phyloP scores from a whole-genome alignment of 2,113 vertebrate genomes.

The Notiomystis cincta region DNA sequence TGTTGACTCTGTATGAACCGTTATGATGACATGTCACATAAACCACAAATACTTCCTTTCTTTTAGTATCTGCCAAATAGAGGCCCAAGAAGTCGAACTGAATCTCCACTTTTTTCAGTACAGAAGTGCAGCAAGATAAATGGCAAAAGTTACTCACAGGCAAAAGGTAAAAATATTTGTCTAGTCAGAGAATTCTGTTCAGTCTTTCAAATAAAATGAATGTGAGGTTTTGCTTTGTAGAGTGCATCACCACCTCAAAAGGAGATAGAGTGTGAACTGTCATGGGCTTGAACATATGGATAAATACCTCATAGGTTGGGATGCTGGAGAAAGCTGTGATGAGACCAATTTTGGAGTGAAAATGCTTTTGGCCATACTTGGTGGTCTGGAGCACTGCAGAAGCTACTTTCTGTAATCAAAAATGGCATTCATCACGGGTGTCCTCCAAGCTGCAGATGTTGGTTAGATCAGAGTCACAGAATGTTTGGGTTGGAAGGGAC shows the following conservation, averaged over 20 bases:
- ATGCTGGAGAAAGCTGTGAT: background rate
- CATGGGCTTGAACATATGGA: background rate
- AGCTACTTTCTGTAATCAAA: background rate
- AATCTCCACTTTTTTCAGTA: conserved; percentile 39
- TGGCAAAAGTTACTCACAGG: conserved; percentile 43
- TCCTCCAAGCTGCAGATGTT: background rate
- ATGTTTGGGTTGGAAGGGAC: background rate
- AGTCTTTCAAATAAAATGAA: background rate
- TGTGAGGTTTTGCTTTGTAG: background rate
- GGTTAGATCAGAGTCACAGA: background rate
- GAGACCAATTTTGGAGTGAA: background rate
- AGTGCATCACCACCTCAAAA: background rate
- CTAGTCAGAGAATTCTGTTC: background rate
- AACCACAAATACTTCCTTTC: background rate
- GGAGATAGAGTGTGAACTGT: background rate
- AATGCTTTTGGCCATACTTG: background rate
- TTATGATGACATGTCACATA: background rate
- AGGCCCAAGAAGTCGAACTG: conserved; percentile 52
- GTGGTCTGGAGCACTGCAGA: background rate
- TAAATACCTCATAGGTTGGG: background rate
- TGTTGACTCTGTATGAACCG: background rate
- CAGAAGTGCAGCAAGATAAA: conserved; percentile 56
- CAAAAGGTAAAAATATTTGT: conserved; percentile 69
- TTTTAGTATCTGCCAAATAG: conserved; percentile 71
- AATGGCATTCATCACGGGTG: background rate